These are phyloP conservation scores for Nomada fucata DNA, from an alignment of 2,888 invertebrate species.

Conservation along the genomic window DNA sequence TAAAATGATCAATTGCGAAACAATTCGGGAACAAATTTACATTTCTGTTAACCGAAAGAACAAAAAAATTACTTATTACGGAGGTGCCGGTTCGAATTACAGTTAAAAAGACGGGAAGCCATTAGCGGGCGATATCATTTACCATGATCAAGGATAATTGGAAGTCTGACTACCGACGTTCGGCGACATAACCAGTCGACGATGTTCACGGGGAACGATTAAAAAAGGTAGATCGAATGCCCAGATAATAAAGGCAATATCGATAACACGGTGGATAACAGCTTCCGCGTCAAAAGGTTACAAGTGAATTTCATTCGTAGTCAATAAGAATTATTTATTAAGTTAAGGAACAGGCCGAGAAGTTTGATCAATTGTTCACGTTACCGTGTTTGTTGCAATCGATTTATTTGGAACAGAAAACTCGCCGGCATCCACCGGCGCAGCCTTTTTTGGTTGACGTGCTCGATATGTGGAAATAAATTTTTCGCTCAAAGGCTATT, in stretches of 20 bases:
- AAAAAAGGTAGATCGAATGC: not conserved
- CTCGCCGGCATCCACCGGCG: not conserved
- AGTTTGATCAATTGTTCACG: too few species aligned
- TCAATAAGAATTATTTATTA: too few species aligned
- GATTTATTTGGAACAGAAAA: not conserved
- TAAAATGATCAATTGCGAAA: not conserved
- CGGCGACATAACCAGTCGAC: slow-evolving; percentile 20
- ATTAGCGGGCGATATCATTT: not conserved
- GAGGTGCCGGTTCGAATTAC: not conserved
- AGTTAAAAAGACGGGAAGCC: slow-evolving; percentile 6
- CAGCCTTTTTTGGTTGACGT: slow-evolving; percentile 2
- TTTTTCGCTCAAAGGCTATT: slow-evolving; percentile 7
- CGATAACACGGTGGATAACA: slow-evolving; percentile 24
- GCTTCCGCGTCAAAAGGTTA: slow-evolving; percentile 21
- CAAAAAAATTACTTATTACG: not conserved
- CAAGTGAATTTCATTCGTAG: not conserved
- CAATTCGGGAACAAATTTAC: not conserved
- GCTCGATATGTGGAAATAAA: slow-evolving; percentile 3
- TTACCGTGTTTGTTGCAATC: not conserved
- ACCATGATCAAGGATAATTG: slow-evolving; percentile 7
- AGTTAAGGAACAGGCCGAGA: too few species aligned
- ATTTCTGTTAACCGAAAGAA: not conserved
- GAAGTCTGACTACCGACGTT: not conserved
- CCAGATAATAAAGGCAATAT: slow-evolving; percentile 30
- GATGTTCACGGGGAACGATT: not conserved